These are phyloP conservation scores for Brachionus calyciflorus DNA, from an alignment of 1,140 invertebrate genomes.

Conservation along the genomic window DNA sequence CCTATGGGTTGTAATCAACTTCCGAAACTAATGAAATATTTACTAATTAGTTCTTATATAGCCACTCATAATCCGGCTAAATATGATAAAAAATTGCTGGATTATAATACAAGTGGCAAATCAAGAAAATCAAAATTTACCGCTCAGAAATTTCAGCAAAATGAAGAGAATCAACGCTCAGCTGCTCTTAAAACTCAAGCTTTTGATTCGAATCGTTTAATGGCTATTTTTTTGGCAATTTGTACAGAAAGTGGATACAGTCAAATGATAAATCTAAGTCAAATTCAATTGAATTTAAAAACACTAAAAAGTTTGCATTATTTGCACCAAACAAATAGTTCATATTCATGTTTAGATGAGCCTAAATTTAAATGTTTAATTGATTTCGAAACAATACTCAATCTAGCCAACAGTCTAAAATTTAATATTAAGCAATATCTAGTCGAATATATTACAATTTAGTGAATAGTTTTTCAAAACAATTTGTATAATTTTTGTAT, in stretches of 20 bases:
- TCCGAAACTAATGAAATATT: slow-evolving; percentile 43
- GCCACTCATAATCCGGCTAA: slow-evolving; percentile 45
- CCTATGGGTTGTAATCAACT: slow-evolving; percentile 25
- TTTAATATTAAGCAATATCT: slow-evolving; percentile 46
- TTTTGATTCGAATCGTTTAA: slow-evolving; percentile 12
- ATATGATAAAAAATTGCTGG: slow-evolving; percentile 44
- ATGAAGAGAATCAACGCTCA: slow-evolving; percentile 42
- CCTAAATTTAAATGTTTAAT: slow-evolving; percentile 41
- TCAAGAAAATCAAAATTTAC: slow-evolving; percentile 31
- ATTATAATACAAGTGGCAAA: slow-evolving; percentile 30
- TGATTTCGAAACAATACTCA: slow-evolving; percentile 43
- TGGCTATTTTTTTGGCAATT: slow-evolving; percentile 39
- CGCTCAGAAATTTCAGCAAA: slow-evolving; percentile 45
- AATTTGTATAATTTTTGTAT: background rate
- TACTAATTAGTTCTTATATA: slow-evolving; percentile 34
- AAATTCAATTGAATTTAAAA: slow-evolving; percentile 32
- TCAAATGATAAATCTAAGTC: slow-evolving; percentile 33
- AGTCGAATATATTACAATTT: slow-evolving; percentile 43
- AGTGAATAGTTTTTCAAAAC: no score
- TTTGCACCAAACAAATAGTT: slow-evolving; percentile 30
- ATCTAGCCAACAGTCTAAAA: slow-evolving; percentile 25
- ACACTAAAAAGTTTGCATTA: slow-evolving; percentile 40
- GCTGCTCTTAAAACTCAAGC: slow-evolving; percentile 39
- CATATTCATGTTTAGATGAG: slow-evolving; percentile 33
- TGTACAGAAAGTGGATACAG: slow-evolving; percentile 26